phyloP scores from a whole-genome alignment of 2,888 invertebrate species.

The Eristalinus aeneus region DNA sequence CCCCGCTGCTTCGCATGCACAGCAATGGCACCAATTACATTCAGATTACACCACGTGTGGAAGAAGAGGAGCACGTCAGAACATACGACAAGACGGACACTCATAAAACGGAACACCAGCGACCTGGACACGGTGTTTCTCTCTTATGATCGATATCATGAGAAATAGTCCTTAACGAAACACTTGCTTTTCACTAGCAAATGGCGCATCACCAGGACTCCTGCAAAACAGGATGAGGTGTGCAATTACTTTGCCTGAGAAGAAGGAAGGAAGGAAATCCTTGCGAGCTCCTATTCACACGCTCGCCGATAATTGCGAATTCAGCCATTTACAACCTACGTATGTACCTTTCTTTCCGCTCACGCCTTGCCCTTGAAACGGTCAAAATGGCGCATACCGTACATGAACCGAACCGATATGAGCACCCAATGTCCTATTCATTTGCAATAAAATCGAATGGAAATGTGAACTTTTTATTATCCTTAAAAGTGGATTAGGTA shows the following conservation, averaged over 20 bases:
- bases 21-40: slow-evolving; percentile 32
- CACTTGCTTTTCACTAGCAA: slow-evolving; percentile 24
- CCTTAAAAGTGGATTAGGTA: slow-evolving; percentile 62
- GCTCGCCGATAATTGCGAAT: slow-evolving; percentile 61
- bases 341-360: not conserved
- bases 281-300: slow-evolving; percentile 19
- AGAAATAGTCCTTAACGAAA: slow-evolving; percentile 52
- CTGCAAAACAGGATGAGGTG: not conserved
- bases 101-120: not conserved
- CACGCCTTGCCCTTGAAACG: not conserved
- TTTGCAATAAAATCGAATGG: slow-evolving; percentile 69
- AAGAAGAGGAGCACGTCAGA: slow-evolving; percentile 5
- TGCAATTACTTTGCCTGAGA: slow-evolving; percentile 33
- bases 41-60: slow-evolving; percentile 23
- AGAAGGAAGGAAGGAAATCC: slow-evolving; percentile 5
- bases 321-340: slow-evolving; percentile 52
- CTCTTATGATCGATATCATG: slow-evolving; percentile 63
- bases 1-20: not conserved
- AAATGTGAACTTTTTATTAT: slow-evolving; percentile 62
- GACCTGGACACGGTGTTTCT: not conserved
- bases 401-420: not conserved
- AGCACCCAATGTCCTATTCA: slow-evolving; percentile 61
- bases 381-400: not conserved
- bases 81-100: not conserved
- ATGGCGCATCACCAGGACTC: not conserved